Evolutionary conservation across 1,140 invertebrate species (phyloP), one percentile per base, ranked within the genome.

Genomic region (Zaprionus africanus): DNA sequence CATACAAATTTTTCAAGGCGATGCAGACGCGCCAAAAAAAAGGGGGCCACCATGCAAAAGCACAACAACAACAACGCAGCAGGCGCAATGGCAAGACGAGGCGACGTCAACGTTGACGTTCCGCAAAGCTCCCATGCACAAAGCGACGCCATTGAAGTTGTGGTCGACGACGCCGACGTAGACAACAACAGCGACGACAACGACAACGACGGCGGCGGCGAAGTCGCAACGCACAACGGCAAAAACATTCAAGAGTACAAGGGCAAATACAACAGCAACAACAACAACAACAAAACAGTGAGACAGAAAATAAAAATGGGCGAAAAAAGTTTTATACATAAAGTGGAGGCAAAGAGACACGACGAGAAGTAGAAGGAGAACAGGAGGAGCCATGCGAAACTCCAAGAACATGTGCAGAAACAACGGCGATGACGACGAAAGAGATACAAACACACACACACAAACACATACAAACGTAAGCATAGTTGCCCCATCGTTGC

Each of bases 401-500:
- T 88, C 86, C 85, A 88, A 88, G 85, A 88, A 88, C 84, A 88
- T 88, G 85, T 88, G 84, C 84, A 88, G 84, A 84, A 86, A 86
- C 82, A 86, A 79, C 82, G 82, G 82, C 82, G 82, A 61, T 49
- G 57, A 59, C 59, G 49, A 68, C 62, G 59, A 87, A 88, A 88
- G 84, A 88, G 84, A 88, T 81, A 88, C 84, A 87, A 88, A 79
- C 82, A 38, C 31, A 34, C 31, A 34, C 31, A 34, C 4, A 26
- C 2, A 28, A 6, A 28, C 28, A 5, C 28, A 0, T 34, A 38
- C 7, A 84, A 74, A 78, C 70, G 78, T 59, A 83, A 51, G 49
- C 43, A 58, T 70, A 57, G 62, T 58, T 62, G 36, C 22, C 36
- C 26, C 13, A 26, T 26, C 34, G 9, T 53, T 46, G 41, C 41